phyloP scores from a whole-genome alignment of 2,113 vertebrate species.

The Catagonus wagneri region DNA sequence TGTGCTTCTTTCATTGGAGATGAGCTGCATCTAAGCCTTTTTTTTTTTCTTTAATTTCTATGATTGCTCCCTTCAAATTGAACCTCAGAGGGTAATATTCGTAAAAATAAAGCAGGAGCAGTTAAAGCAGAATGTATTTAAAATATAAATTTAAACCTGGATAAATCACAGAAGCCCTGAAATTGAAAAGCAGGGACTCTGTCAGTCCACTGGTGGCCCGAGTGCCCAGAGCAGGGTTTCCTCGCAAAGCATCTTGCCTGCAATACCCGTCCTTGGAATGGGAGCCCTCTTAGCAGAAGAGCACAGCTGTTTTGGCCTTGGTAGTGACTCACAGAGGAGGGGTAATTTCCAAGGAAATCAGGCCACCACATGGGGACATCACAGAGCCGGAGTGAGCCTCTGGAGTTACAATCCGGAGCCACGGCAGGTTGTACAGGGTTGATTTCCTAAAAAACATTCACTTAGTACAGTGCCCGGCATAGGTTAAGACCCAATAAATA shows the following conservation, averaged over 20 bases:
- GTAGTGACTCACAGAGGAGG: background rate
- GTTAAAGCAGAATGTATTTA: slow-evolving; percentile 4
- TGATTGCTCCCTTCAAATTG: background rate
- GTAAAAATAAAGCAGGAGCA: slow-evolving; percentile 1
- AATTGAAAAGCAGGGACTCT: background rate
- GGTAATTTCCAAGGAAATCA: background rate
- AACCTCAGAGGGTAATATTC: background rate
- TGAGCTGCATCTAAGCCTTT: background rate
- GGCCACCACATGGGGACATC: background rate
- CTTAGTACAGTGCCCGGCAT: background rate
- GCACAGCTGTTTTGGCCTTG: background rate
- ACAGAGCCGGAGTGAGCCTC: background rate
- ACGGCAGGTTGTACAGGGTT: background rate
- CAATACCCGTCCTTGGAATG: background rate
- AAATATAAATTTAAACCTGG: background rate
- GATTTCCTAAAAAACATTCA: background rate
- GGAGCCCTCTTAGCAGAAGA: background rate
- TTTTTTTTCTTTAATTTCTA: background rate
- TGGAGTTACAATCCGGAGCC: background rate
- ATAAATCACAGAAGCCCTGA: background rate
- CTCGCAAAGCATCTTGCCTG: background rate
- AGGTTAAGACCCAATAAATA: background rate
- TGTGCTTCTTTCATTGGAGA: background rate
- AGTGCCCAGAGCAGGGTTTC: background rate
- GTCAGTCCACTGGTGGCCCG: accelerated